A percentile compares a stretch with the other conserved stretches of the same genome.
Conservation (phyloP, 2,113 vertebrate genomes). For the Morphnarchus princeps region DNA sequence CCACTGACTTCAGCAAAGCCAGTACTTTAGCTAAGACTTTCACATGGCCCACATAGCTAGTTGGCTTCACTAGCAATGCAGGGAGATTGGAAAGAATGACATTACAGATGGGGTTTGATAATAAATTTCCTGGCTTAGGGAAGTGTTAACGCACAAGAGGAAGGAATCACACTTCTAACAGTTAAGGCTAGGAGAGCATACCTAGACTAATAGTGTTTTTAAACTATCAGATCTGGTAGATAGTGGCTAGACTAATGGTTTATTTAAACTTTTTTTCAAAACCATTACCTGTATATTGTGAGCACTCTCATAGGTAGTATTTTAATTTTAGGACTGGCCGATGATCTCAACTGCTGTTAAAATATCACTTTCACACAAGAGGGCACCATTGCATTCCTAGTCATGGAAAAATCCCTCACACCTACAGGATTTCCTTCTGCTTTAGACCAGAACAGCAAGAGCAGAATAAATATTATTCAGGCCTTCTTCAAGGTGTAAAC, state of each 20-base stretch:
- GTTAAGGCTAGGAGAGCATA: background rate
- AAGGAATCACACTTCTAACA: background rate
- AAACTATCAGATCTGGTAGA: background rate
- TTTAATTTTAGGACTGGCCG: background rate
- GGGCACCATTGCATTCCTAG: constrained; percentile 54
- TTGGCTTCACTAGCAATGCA: background rate
- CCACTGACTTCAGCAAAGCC: background rate
- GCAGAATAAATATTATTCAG: background rate
- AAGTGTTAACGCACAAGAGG: background rate
- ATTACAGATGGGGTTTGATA: background rate
- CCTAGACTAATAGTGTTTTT: background rate
- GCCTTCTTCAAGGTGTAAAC: background rate
- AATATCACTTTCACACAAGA: constrained; percentile 49
- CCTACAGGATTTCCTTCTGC: background rate
- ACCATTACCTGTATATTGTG: background rate
- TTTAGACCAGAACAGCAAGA: background rate
- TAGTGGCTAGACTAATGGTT: background rate
- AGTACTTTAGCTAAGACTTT: background rate
- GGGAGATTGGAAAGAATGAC: background rate
- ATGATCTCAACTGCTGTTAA: background rate
- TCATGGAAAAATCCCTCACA: background rate
- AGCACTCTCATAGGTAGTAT: background rate
- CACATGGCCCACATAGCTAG: background rate
- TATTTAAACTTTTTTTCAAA: background rate
- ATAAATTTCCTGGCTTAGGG: background rate